Percentiles rank a stretch among this genome's conserved stretches.
phyloP scores from a whole-genome alignment of 1,140 invertebrate species.

The Riptortus pedestris region DNA sequence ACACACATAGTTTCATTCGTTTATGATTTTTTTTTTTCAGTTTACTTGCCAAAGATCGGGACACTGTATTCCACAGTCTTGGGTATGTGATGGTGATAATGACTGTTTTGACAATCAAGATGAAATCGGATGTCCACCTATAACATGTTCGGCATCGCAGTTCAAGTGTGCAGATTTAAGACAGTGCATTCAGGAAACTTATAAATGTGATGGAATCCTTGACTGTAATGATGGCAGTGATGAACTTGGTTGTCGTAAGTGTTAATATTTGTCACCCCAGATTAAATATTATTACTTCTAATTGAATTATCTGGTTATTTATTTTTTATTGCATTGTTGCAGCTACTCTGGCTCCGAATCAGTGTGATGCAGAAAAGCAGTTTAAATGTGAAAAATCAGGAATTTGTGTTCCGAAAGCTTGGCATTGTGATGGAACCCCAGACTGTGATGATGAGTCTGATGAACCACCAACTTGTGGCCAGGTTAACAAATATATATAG shows the following conservation, averaged over 20 bases:
- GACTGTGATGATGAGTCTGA: constrained; percentile 90
- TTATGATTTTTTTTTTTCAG: constrained; percentile 42
- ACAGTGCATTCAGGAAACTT: constrained; percentile 85
- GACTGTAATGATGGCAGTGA: constrained; percentile 88
- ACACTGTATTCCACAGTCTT: constrained; percentile 90
- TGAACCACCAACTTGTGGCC: constrained; percentile 72
- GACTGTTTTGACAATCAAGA: constrained; percentile 97
- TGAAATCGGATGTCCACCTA: constrained; percentile 90
- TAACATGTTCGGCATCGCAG: constrained; percentile 82
- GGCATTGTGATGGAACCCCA: constrained; percentile 87
- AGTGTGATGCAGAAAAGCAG: constrained; percentile 79
- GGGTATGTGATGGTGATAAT: constrained; percentile 82
- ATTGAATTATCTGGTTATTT: too few relatives aligned
- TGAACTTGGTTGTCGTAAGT: constrained; percentile 69
- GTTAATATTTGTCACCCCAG: neutral
- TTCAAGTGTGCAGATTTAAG: constrained; percentile 85
- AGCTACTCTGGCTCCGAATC: constrained; percentile 65
- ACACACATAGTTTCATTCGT: too few relatives aligned
- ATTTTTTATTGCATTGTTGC: constrained; percentile 21
- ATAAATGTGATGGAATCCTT: constrained; percentile 87
- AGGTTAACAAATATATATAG: constrained; percentile 32
- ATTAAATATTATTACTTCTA: constrained; percentile 5
- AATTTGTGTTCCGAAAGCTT: constrained; percentile 84
- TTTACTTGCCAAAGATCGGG: constrained; percentile 91
- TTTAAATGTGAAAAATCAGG: constrained; percentile 77